Base-by-base conservation (phyloP, 2,888 invertebrate species). In the Abrostola tripartita region DNA sequence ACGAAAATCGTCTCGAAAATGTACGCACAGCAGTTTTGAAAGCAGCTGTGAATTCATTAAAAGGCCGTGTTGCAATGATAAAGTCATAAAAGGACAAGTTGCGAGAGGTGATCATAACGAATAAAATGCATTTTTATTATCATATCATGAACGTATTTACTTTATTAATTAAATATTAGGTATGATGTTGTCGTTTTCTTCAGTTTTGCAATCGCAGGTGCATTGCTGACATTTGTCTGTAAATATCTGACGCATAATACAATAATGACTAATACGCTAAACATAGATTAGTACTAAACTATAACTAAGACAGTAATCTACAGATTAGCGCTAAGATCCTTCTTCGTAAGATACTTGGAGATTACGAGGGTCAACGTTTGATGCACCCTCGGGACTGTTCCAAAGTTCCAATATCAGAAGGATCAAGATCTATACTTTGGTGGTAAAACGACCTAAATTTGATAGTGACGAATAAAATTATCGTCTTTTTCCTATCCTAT, bases 1-100 rank as follows among this genome's bases (percentile, higher is more conserved):
- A 52, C 47, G 36, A 65, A 68, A 65, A 62, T 61, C 53, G 55
- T 63, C 68, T 62, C 64, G 49, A 68, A 65, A 66, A 66, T 68
- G 38, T 51, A 57, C 52, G 51, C 57, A 49, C 62, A 68, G 65
- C 40, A 49, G 70, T 69, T 74, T 72, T 68, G 60, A 65, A 81
- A 76, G 71, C 79, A 75, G 72, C 74, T 76, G 76, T 61, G 78
- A 79, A 79, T 81, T 78, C 71, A 78, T 82, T 80, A 74, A 57
- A 52, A 58, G 70, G 64, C 57, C 63, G 59, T 84, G 76, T 79
- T 76, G 75, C 68, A 81, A 81, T 81, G 66, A 79, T 79, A 81
- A 75, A 81, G 72, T 70, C 71, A 81, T 81, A 83, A 82, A 82
- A 78, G 78, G 80, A 78, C 75, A 79, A 57, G 65, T 65, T 52